Evolutionary conservation across 2,888 invertebrate species (phyloP), one percentile per base, ranked within the genome.

Genomic region (Eledone cirrhosa): DNA sequence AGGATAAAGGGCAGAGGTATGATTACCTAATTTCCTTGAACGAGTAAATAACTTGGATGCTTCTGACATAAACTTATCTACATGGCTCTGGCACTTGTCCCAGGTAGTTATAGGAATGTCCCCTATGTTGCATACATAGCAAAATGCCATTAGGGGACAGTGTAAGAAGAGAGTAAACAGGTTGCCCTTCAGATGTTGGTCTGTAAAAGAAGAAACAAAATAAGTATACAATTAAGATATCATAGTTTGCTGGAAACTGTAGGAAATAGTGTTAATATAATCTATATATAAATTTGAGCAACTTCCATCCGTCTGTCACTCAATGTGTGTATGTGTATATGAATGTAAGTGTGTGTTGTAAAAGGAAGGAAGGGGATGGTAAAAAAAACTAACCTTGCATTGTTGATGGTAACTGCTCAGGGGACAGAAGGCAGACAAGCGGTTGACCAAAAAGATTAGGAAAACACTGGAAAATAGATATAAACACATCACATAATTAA

Each of bases 121-220:
- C 85, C 94, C 94, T 82, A 98, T 94, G 91, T 96, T 96, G 91
- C 97, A 96, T 88, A 96, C 94, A 91, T 95, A 95, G 92, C 97
- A 97, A 90, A 98, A 94, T 83, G 96, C 97, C 88, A 96, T 95
- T 89, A 98, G 92, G 72, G 98, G 98, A 88, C 96, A 95, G 92
- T 98, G 97, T 86, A 98, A 94, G 93, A 98, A 98, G 90, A 98
- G 92, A 41, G 98, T 98, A 92, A 98, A 97, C 85, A 98, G 92
- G 88, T 95, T 97, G 81, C 98, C 98, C 88, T 89, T 90, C 84
- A 96, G 95, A 82, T 91, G 90, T 82, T 91, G 91, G 80, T 92
- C 92, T 93, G 94, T 41, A 41, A 59, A 78, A 31, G 5, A 41
- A 41, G 74, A n/a, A 29, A 11, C n/a, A 27, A 24, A n/a, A n/a